Evolutionary conservation across 2,113 vertebrate species (phyloP).

Genomic region (Lutjanus erythropterus): DNA sequence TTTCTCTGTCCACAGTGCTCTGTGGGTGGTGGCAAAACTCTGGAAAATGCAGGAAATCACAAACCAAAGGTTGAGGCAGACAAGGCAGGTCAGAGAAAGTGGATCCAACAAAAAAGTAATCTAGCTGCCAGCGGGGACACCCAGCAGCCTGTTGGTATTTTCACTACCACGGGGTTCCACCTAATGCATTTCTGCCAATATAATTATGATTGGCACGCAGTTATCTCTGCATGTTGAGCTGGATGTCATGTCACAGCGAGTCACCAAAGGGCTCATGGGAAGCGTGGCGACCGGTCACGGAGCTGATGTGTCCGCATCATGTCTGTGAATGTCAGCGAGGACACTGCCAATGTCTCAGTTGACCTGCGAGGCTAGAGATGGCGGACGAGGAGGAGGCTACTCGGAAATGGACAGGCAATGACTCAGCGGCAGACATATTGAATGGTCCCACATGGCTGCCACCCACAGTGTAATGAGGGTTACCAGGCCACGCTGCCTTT

Average conservation of each 20-base stretch:
- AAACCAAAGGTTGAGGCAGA: conserved; percentile 39
- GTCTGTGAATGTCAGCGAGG: conserved; percentile 71
- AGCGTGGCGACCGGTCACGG: conserved; percentile 59
- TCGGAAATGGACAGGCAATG: conserved; percentile 53
- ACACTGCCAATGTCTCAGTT: conserved; percentile 52
- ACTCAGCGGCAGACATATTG: conserved; percentile 68
- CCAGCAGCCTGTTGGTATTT: conserved; percentile 59
- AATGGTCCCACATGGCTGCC: conserved; percentile 64
- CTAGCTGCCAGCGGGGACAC: conserved; percentile 54
- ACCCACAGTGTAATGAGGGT: conserved; percentile 72
- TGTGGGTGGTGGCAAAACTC: conserved; percentile 24
- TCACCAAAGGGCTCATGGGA: conserved; percentile 47
- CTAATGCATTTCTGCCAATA: conserved; percentile 61
- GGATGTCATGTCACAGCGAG: conserved; percentile 44
- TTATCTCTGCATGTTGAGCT: conserved; percentile 58
- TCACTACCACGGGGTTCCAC: conserved; percentile 41
- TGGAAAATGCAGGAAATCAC: conserved; percentile 48
- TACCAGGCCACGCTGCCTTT: conserved; percentile 61
- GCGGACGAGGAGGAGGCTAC: conserved; percentile 32
- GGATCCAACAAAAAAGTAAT: conserved; percentile 60
- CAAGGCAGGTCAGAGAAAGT: conserved; percentile 40
- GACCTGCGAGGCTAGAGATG: conserved; percentile 51
- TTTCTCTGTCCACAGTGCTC: conserved; percentile 46
- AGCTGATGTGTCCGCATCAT: conserved; percentile 52
- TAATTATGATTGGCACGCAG: conserved; percentile 66